Conservation (phyloP, 2,797 vertebrate species). For the Pseudomugil tenellus region DNA sequence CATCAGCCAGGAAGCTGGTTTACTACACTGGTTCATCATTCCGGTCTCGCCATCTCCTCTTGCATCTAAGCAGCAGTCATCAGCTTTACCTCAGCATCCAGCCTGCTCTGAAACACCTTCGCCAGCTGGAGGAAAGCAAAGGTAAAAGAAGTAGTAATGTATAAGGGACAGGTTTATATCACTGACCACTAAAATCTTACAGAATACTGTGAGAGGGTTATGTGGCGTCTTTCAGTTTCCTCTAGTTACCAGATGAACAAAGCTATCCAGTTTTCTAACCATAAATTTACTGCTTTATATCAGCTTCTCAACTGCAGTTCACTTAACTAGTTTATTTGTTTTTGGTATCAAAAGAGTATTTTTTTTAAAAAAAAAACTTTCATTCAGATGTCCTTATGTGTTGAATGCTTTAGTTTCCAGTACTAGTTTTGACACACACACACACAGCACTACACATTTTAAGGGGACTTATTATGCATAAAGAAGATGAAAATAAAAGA, state of each 20-base stretch:
- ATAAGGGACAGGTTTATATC: constrained; percentile 1
- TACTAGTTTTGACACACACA: not conserved
- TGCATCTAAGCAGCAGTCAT: constrained; percentile 90
- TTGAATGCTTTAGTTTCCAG: not conserved
- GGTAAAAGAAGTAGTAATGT: constrained; percentile 69
- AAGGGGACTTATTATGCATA: too few species aligned
- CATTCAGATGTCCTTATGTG: not conserved
- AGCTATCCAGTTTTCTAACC: not conserved
- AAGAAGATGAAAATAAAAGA: too few species aligned
- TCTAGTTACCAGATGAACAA: not conserved
- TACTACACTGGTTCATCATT: constrained; percentile 90
- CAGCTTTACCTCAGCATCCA: constrained; percentile 88
- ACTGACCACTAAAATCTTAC: not conserved
- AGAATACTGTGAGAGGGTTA: too few species aligned
- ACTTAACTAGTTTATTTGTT: too few species aligned
- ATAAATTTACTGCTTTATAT: not conserved
- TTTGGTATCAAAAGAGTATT: too few species aligned
- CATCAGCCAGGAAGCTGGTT: constrained; percentile 88
- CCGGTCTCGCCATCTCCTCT: constrained; percentile 88
- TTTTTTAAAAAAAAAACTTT: not conserved
- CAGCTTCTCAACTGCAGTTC: too few species aligned
- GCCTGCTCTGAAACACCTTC: constrained; percentile 86
- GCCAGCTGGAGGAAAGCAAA: constrained; percentile 87
- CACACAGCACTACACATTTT: too few species aligned
- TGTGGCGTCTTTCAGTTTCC: too few species aligned